Base-by-base conservation (phyloP, 2,113 vertebrate species). In the Pachypanchax playfairii region DNA sequence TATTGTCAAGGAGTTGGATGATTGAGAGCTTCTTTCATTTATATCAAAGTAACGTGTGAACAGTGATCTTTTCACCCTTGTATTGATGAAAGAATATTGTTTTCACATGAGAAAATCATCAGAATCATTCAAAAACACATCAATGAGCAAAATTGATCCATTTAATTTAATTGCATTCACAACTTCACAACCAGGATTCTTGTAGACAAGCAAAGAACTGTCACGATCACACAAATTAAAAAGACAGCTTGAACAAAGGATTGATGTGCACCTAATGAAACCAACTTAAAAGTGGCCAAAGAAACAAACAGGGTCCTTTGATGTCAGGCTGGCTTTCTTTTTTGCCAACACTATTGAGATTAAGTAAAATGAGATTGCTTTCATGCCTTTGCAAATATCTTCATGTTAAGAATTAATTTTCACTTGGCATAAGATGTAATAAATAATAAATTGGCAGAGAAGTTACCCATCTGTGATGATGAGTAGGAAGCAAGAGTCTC, bases 361-460 rank as follows among this genome's bases (percentile, higher is more conserved):
- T 58, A 78, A 71, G 71, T 56, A 72, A 85, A 81, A 84, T 61
- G 44, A 80, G 65, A 75, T 73, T 61, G 77, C 80, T 80, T 85
- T 84, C 84, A 85, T 77, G 85, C 80, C 70, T 74, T 85, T 83
- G 75, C 80, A 84, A 80, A 87, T 83, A 77, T 83, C 76, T 75
- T 56, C 73, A 83, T 80, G 74, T 80, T 74, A 75, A 64, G 70
- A 88, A 84, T 86, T 83, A 59, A 85, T 87, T 87, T 90, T 79
- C 77, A 64, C 49, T 70, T 75, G 73, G 80, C 66, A 69, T 15
- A 15, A 78, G 80, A 85, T 86, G 76, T 78, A 70, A 79, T 86
- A 81, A 87, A 87, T 87, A 85, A 81, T 83, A 82, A 87, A 85
- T 79, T 80, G 87, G 71, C 73, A 71, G 57, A 73, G 77, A 75